Percentiles rank a stretch among this genome's conserved stretches.
phyloP scores from a whole-genome alignment of 2,113 vertebrate species.

The human region GRCh38 chr9:112780501-112781000 shows the following conservation, averaged over 20 bases:
- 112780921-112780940: neutral
- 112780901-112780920: neutral
- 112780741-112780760: neutral
- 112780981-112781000: neutral
- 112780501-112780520: neutral
- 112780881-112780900: neutral
- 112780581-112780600: neutral
- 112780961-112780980: neutral
- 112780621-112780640: neutral
- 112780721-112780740: neutral
- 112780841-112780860: neutral
- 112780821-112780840: neutral
- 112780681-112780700: neutral
- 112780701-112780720: constrained; percentile 1
- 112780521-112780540: neutral
- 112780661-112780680: neutral
- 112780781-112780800: neutral
- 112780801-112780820: neutral
- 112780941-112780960: neutral
- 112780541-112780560: neutral
- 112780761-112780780: neutral
- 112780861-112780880: neutral
- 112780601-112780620: neutral
- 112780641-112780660: neutral
- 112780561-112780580: neutral